phyloP scores from a whole-genome alignment of 1,140 invertebrate species.

The Lineus longissimus region DNA sequence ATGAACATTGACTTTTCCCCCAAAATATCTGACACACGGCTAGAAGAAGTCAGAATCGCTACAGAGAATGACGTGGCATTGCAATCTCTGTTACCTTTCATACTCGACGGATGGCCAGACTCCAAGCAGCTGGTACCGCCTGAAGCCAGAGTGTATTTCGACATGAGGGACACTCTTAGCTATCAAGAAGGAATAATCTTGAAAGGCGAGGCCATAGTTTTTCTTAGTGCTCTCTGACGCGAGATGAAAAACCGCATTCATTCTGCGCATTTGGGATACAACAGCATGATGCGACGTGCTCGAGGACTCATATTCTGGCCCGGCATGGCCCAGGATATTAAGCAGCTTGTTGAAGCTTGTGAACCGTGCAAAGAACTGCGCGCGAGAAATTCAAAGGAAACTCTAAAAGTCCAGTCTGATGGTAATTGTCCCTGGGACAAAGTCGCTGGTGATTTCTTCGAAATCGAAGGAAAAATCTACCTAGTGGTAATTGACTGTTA shows the following conservation, averaged over 20 bases:
- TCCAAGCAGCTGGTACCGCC: slow-evolving; percentile 1
- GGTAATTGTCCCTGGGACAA: slow-evolving; percentile 30
- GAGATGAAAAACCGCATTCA: slow-evolving; percentile 40
- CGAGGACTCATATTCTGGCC: too few species aligned
- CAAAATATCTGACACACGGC: slow-evolving; percentile 9
- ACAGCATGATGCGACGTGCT: slow-evolving; percentile 29
- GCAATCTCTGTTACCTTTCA: not conserved
- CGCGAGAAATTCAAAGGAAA: slow-evolving; percentile 13
- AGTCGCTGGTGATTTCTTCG: slow-evolving; percentile 28
- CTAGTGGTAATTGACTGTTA: slow-evolving; percentile 27
- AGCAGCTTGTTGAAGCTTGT: slow-evolving; percentile 26
- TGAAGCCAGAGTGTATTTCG: slow-evolving; percentile 15
- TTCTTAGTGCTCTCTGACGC: slow-evolving; percentile 29
- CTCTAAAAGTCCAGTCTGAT: too few species aligned
- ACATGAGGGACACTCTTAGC: slow-evolving; percentile 28
- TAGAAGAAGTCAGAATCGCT: slow-evolving; percentile 13
- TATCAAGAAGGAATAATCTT: slow-evolving; percentile 34
- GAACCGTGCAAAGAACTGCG: slow-evolving; percentile 20
- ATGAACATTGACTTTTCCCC: slow-evolving; percentile 3
- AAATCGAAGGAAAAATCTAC: slow-evolving; percentile 22
- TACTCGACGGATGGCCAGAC: slow-evolving; percentile 19
- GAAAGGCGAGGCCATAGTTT: slow-evolving; percentile 32
- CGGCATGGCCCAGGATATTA: slow-evolving; percentile 27
- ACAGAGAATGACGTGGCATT: slow-evolving; percentile 8
- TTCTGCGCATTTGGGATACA: slow-evolving; percentile 36